A percentile compares a stretch with the other conserved stretches of the same genome.
Evolutionary conservation across 2,888 invertebrate species (phyloP).

Genomic region (Perithous albicinctus): DNA sequence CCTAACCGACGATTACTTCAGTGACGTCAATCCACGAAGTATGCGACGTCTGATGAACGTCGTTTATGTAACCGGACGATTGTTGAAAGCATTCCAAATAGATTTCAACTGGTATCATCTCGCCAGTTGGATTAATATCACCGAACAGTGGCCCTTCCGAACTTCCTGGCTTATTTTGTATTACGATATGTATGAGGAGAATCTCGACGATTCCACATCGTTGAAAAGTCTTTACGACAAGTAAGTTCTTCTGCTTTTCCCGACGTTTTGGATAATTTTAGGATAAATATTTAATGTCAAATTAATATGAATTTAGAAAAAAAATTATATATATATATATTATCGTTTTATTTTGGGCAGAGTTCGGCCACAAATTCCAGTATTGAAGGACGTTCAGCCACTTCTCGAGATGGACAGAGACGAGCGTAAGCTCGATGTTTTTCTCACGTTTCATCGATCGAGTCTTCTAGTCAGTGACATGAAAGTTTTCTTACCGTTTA

Average conservation of each 20-base stretch:
- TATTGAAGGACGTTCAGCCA: conserved; percentile 94
- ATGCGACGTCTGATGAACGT: conserved; percentile 99
- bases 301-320: background rate
- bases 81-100: conserved; percentile 98
- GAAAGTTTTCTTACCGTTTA: conserved; percentile 98
- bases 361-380: conserved; percentile 92
- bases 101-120: conserved; percentile 99
- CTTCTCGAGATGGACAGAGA: conserved; percentile 97
- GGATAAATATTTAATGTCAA: no score
- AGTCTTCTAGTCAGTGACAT: conserved; percentile 94
- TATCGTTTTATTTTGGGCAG: conserved; percentile 84
- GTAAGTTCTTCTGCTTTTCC: conserved; percentile 89
- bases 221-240: conserved; percentile 97
- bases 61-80: conserved; percentile 97
- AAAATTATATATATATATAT: background rate
- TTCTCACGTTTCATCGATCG: conserved; percentile 94
- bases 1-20: conserved; percentile 99
- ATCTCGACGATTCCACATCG: conserved; percentile 93
- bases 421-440: conserved; percentile 97
- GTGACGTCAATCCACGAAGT: conserved; percentile 98
- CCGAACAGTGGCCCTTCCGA: conserved; percentile 99
- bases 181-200: conserved; percentile 95
- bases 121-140: conserved; percentile 99
- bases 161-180: conserved; percentile 99
- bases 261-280: no score